A percentile compares a stretch with the other conserved stretches of the same genome.
Evolutionary conservation across 2,113 vertebrate genomes (phyloP).

Genomic region (Nothobranchius kuhntae): DNA sequence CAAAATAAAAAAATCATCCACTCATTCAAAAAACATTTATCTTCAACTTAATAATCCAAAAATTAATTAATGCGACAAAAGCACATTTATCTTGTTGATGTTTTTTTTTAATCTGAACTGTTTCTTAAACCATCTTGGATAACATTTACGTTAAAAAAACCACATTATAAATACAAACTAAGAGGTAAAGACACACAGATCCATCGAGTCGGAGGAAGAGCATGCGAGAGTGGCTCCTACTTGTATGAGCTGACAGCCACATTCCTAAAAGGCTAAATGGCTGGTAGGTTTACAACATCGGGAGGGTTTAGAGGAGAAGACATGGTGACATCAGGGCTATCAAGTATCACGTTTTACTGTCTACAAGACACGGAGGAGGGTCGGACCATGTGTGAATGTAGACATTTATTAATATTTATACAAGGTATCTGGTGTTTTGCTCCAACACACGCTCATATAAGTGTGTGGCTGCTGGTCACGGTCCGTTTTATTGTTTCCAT

Average conservation of each 20-base stretch:
- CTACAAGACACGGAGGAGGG: slow-evolving; percentile 20
- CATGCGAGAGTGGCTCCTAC: slow-evolving; percentile 34
- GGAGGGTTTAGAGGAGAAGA: slow-evolving; percentile 39
- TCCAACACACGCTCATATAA: slow-evolving; percentile 20
- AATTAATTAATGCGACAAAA: no score
- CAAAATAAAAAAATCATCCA: no score
- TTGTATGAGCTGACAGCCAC: slow-evolving; percentile 58
- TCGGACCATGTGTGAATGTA: slow-evolving; percentile 19
- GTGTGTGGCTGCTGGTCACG: slow-evolving; percentile 51
- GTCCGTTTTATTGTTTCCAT: slow-evolving; percentile 66
- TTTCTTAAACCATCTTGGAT: no score
- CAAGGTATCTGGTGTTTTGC: slow-evolving; percentile 30
- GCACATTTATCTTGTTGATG: no score
- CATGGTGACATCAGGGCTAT: slow-evolving; percentile 64
- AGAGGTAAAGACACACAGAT: neutral
- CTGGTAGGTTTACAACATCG: slow-evolving; percentile 59
- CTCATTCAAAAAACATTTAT: no score
- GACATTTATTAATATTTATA: slow-evolving; percentile 48
- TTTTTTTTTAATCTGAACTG: no score
- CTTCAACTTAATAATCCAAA: no score
- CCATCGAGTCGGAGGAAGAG: slow-evolving; percentile 49
- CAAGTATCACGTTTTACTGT: slow-evolving; percentile 53
- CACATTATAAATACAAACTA: neutral
- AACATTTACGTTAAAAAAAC: no score
- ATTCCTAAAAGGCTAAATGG: slow-evolving; percentile 72